These are phyloP conservation scores for Oreocharis arfaki DNA, from an alignment of 2,113 vertebrate genomes.

Conservation along the genomic window DNA sequence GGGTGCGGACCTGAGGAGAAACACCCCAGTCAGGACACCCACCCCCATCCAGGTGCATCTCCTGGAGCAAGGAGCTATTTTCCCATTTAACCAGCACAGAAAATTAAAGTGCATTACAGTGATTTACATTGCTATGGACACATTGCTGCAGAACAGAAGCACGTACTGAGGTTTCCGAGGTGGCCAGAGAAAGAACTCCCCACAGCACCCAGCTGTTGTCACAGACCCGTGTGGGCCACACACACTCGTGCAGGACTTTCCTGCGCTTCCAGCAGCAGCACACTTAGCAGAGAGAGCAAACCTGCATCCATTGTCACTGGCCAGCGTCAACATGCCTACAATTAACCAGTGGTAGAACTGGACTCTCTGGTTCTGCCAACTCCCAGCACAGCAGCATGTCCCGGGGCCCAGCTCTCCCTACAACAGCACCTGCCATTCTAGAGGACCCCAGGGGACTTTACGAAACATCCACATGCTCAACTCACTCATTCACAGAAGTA, in stretches of 20 bases:
- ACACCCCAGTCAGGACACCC: not conserved
- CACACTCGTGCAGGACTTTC: slow-evolving; percentile 13
- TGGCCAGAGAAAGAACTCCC: slow-evolving; percentile 14
- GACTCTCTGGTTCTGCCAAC: slow-evolving; percentile 64
- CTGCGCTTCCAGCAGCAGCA: slow-evolving; percentile 34
- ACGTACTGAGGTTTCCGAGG: not conserved
- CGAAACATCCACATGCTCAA: slow-evolving; percentile 59
- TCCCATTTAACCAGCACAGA: not conserved
- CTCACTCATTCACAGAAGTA: slow-evolving; percentile 63
- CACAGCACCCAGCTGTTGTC: not conserved
- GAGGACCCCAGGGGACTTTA: slow-evolving; percentile 59
- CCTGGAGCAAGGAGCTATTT: not conserved
- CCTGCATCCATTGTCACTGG: slow-evolving; percentile 38
- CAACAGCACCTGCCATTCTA: slow-evolving; percentile 31
- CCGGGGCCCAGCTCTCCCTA: slow-evolving; percentile 50
- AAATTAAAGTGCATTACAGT: not conserved
- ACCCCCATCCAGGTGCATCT: rapidly evolving
- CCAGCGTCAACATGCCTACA: slow-evolving; percentile 45
- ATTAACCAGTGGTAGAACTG: slow-evolving; percentile 20
- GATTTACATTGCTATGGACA: not conserved
- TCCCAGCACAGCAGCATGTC: slow-evolving; percentile 58
- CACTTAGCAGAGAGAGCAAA: slow-evolving; percentile 31
- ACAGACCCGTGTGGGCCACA: not conserved
- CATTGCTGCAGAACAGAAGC: not conserved
- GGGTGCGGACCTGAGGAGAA: slow-evolving; percentile 84